Evolutionary conservation across 1,140 invertebrate species (phyloP).

Genomic region (Fopius arisanus): DNA sequence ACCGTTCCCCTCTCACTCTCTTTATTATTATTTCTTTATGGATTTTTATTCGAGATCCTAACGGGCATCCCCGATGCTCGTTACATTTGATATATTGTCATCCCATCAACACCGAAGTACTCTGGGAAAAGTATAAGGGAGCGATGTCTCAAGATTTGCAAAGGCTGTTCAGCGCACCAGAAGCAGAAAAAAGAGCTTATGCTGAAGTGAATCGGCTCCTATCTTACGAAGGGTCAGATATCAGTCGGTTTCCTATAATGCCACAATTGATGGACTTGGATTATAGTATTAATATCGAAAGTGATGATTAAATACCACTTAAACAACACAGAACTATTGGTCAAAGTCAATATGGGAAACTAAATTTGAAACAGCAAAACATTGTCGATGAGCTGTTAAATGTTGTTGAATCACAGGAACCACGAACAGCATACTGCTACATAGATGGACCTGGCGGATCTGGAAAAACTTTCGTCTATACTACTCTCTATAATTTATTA

Average conservation of each 20-base stretch:
- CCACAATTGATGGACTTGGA: not conserved
- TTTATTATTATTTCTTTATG: no score
- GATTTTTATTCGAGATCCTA: no score
- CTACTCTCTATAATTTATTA: constrained; percentile 26
- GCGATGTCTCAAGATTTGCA: constrained; percentile 20
- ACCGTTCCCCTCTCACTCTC: no score
- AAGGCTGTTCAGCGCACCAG: not conserved
- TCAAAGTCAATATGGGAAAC: constrained; percentile 4
- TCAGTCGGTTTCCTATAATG: constrained; percentile 3
- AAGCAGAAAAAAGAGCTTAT: constrained; percentile 15
- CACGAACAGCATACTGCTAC: constrained; percentile 16
- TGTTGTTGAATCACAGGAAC: not conserved
- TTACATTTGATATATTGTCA: constrained; percentile 24
- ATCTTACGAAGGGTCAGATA: not conserved
- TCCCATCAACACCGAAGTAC: constrained; percentile 7
- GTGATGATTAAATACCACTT: not conserved
- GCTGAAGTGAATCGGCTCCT: constrained; percentile 20
- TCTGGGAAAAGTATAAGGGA: constrained; percentile 26
- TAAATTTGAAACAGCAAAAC: constrained; percentile 19
- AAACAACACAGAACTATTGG: constrained; percentile 4
- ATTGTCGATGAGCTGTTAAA: constrained; percentile 5
- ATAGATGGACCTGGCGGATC: constrained; percentile 36
- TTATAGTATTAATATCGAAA: not conserved
- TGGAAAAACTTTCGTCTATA: constrained; percentile 35
- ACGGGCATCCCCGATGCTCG: no score